Conservation (phyloP, 1,140 invertebrate species). For the Choristoneura fumiferana region DNA sequence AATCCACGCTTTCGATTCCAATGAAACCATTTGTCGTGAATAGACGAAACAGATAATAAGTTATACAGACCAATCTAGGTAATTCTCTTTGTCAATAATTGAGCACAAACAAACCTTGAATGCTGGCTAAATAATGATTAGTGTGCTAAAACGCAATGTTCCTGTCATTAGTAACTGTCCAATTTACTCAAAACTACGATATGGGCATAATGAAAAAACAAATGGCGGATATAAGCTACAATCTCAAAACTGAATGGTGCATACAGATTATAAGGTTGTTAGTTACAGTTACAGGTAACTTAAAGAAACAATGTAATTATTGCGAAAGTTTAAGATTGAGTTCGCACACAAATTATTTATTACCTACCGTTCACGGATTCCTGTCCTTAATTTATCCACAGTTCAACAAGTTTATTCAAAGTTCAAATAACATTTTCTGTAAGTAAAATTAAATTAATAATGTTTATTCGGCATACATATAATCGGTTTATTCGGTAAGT, state of each 20-base stretch:
- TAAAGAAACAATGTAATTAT: conserved; percentile 5
- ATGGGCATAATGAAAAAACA: background rate
- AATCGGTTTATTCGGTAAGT: too few species aligned
- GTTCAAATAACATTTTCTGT: too few species aligned
- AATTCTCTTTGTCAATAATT: conserved; percentile 1
- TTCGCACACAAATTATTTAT: too few species aligned
- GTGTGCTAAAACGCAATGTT: conserved; percentile 5
- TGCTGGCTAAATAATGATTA: background rate
- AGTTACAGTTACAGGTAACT: conserved; percentile 11
- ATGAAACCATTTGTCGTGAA: too few species aligned
- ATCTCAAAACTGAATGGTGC: background rate
- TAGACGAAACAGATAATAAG: too few species aligned
- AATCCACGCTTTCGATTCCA: too few species aligned
- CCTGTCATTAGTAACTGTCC: background rate
- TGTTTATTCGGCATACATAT: too few species aligned
- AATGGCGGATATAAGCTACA: conserved; percentile 11
- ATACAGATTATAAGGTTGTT: conserved; percentile 7
- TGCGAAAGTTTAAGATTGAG: background rate
- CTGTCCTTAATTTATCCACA: too few species aligned
- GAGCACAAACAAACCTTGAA: conserved; percentile 14
- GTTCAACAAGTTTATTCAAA: too few species aligned
- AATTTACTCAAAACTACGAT: background rate
- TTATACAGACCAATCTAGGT: background rate
- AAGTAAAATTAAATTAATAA: too few species aligned
- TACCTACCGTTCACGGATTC: too few species aligned